Evolutionary conservation across 2,113 vertebrate species (phyloP).

Genomic region (Odobenus rosmarus): DNA sequence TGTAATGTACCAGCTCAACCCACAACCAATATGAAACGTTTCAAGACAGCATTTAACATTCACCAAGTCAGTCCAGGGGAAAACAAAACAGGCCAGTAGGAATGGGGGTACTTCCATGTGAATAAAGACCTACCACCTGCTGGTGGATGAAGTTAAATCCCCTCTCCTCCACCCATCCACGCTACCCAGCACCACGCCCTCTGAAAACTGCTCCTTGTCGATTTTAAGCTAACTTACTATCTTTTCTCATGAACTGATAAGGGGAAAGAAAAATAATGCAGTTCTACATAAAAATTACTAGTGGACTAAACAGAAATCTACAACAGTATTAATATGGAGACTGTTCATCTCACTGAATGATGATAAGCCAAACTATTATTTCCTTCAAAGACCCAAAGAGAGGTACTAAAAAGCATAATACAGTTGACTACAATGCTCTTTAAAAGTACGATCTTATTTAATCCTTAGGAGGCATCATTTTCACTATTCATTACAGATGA

Average conservation of each 20-base stretch:
- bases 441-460: conserved; percentile 13
- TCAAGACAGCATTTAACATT: neutral
- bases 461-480: neutral
- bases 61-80: neutral
- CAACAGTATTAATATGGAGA: neutral
- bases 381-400: neutral
- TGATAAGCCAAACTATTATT: neutral
- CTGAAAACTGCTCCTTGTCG: neutral
- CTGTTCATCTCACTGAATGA: neutral
- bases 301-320: neutral
- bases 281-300: neutral
- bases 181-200: neutral
- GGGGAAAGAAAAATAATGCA: conserved; percentile 10
- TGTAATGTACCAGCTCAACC: conserved; percentile 36
- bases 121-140: neutral
- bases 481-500: neutral
- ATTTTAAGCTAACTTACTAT: neutral
- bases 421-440: neutral
- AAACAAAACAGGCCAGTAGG: neutral
- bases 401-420: neutral
- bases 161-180: neutral
- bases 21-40: neutral
- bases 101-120: neutral
- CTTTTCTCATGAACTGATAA: neutral
- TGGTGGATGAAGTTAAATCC: neutral